These are phyloP conservation scores for Puffinus mauretanicus DNA, from an alignment of 2,113 vertebrate genomes.

Conservation along the genomic window DNA sequence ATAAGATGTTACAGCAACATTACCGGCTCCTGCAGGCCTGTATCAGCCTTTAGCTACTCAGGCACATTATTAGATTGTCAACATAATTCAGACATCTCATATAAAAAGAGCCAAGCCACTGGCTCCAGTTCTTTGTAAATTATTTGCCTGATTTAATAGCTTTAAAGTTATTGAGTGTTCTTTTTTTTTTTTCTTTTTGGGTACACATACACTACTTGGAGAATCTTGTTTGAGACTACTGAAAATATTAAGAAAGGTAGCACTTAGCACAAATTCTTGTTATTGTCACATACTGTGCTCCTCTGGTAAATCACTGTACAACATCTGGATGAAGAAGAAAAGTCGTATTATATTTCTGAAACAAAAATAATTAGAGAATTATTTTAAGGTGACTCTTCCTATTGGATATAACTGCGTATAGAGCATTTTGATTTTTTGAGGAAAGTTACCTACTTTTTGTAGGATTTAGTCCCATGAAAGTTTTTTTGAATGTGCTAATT, in stretches of 20 bases:
- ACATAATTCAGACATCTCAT: constrained; percentile 75
- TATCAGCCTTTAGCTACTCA: constrained; percentile 70
- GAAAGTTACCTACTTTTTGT: background rate
- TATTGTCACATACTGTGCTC: background rate
- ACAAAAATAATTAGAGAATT: background rate
- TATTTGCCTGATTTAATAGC: constrained; percentile 60
- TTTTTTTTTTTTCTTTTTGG: background rate
- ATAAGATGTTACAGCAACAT: constrained; percentile 67
- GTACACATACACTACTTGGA: background rate
- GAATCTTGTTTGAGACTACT: background rate
- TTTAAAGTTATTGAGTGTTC: constrained; percentile 22
- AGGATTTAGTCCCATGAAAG: background rate
- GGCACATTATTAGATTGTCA: constrained; percentile 74
- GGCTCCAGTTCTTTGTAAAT: constrained; percentile 54
- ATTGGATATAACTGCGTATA: background rate
- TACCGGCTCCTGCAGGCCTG: constrained; percentile 67
- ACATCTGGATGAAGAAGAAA: background rate
- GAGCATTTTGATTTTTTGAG: background rate
- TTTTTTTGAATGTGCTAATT: background rate
- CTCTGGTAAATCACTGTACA: background rate
- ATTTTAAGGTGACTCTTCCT: background rate
- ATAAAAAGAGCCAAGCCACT: constrained; percentile 54
- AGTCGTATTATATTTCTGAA: background rate
- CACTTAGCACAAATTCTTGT: background rate
- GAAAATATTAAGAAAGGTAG: background rate